Evolutionary conservation across 2,888 invertebrate species (phyloP).

Genomic region (Tipula vernalis): DNA sequence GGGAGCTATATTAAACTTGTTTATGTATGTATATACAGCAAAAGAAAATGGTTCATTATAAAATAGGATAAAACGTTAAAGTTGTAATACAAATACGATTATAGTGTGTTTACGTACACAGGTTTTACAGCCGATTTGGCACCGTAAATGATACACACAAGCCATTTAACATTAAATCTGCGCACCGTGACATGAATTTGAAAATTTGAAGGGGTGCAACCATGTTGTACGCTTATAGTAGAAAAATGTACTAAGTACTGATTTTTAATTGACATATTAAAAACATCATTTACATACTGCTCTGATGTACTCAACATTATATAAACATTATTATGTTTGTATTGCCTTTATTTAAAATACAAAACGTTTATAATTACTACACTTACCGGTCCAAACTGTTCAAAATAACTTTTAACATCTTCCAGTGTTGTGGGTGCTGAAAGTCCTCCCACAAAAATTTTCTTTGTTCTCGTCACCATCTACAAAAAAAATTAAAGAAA

Average conservation of each 20-base stretch:
- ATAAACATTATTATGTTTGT: background rate
- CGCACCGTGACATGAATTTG: background rate
- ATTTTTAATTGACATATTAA: background rate
- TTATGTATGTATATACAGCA: background rate
- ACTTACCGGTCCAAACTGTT: slow-evolving; percentile 99
- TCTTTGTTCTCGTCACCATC: slow-evolving; percentile 99
- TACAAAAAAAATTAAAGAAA: slow-evolving; percentile 42
- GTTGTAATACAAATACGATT: background rate
- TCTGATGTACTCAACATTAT: background rate
- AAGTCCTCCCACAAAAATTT: slow-evolving; percentile 99
- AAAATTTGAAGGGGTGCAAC: background rate
- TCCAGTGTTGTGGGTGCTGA: slow-evolving; percentile 99
- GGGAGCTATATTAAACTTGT: background rate
- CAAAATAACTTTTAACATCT: slow-evolving; percentile 99
- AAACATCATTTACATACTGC: background rate
- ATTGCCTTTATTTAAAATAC: background rate
- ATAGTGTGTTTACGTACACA: background rate
- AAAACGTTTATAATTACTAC: background rate
- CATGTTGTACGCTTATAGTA: background rate
- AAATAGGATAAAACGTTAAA: background rate
- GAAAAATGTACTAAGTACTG: background rate
- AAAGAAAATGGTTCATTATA: background rate
- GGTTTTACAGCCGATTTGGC: background rate
- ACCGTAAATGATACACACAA: background rate
- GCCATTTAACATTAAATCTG: background rate